Conservation (phyloP, 2,888 invertebrate genomes). For the Caenorhabditis zanzibari region DNA sequence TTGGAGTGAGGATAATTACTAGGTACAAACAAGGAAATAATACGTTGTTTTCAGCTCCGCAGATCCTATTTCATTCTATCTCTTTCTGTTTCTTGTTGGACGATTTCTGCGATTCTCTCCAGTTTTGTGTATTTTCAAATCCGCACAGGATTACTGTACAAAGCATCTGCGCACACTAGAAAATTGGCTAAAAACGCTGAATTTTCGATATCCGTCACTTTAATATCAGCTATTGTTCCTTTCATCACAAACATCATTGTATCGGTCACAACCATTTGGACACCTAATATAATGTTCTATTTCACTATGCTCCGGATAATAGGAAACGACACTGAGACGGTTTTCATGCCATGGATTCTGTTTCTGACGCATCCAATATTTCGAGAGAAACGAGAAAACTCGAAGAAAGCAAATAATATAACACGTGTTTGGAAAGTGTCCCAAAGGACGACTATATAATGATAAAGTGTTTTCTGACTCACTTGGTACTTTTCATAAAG, state of each 20-base stretch:
- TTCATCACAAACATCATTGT: constrained; percentile 43
- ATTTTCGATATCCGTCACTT: constrained; percentile 41
- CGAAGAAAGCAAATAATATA: neutral
- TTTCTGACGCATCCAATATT: constrained; percentile 46
- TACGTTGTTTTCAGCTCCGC: constrained; percentile 28
- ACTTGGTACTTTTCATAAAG: no score
- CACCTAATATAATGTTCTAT: constrained; percentile 14
- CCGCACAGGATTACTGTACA: neutral
- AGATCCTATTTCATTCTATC: constrained; percentile 30
- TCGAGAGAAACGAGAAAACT: constrained; percentile 7
- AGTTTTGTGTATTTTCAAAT: constrained; percentile 30
- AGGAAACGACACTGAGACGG: constrained; percentile 48
- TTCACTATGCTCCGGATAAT: constrained; percentile 22
- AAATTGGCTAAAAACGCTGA: constrained; percentile 22
- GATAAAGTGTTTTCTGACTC: neutral
- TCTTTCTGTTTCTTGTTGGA: constrained; percentile 32
- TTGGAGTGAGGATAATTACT: constrained; percentile 9
- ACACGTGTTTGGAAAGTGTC: constrained; percentile 6
- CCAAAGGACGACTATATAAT: constrained; percentile 6
- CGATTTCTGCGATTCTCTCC: constrained; percentile 22
- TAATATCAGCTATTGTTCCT: constrained; percentile 48
- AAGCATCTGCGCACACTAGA: constrained; percentile 16
- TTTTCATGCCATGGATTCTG: constrained; percentile 48
- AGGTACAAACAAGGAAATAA: neutral
- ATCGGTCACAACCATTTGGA: constrained; percentile 36